Percentiles rank a stretch among this genome's conserved stretches.
These are phyloP conservation scores for Gari tellinella DNA, from an alignment of 2,888 invertebrate species.

Conservation along the genomic window DNA sequence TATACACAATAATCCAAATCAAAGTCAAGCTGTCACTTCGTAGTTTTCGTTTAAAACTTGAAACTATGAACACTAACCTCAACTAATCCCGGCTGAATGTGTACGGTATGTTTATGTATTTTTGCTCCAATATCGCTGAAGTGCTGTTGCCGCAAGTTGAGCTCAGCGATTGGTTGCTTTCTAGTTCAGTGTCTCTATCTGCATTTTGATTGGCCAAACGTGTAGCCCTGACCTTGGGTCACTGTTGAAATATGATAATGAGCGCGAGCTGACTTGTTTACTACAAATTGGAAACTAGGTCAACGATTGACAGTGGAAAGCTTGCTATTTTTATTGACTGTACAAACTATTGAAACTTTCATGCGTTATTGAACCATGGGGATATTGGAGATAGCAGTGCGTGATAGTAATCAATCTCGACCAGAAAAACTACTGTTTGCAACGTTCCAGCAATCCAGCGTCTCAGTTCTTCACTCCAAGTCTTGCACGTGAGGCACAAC, in stretches of 20 bases:
- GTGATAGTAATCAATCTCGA: no score
- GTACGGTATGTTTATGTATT: conserved; percentile 34
- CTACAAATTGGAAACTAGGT: conserved; percentile 63
- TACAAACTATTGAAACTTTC: not conserved
- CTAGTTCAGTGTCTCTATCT: conserved; percentile 33
- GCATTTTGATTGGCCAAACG: conserved; percentile 56
- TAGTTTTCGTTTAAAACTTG: conserved; percentile 22
- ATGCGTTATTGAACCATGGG: not conserved
- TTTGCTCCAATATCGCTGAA: conserved; percentile 62
- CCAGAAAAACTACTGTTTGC: no score
- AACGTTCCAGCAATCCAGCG: no score
- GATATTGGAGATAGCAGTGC: no score
- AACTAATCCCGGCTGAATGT: conserved; percentile 46
- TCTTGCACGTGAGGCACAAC: no score
- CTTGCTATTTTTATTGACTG: not conserved
- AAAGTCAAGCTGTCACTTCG: conserved; percentile 39
- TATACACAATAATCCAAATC: conserved; percentile 20
- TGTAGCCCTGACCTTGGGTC: conserved; percentile 58
- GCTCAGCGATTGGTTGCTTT: conserved; percentile 64
- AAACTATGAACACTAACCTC: no score
- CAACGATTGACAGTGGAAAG: conserved; percentile 25
- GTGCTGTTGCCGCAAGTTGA: conserved; percentile 22
- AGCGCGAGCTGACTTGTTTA: conserved; percentile 66
- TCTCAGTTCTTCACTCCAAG: no score
- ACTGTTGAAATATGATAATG: conserved; percentile 67